A percentile compares a stretch with the other conserved stretches of the same genome.
These are phyloP conservation scores for Oxycera nigricornis DNA, from an alignment of 2,888 invertebrate species.

Conservation along the genomic window DNA sequence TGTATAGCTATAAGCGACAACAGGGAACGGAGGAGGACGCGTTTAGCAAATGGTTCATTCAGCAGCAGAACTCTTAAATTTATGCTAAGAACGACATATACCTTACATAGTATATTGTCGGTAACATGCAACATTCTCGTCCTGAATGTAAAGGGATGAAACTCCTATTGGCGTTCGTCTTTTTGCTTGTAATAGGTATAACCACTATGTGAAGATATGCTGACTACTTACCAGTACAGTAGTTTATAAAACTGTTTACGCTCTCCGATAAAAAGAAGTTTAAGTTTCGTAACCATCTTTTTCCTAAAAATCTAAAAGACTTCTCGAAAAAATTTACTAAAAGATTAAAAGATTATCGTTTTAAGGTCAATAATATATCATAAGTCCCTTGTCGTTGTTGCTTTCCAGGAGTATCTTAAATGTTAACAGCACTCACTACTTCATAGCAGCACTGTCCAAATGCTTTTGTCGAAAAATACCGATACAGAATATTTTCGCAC, in stretches of 20 bases:
- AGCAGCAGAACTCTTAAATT: conserved; percentile 42
- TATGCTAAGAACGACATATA: conserved; percentile 42
- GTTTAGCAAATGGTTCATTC: conserved; percentile 25
- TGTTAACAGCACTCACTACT: too few relatives aligned
- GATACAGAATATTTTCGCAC: background rate
- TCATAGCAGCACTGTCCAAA: background rate
- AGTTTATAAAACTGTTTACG: too few relatives aligned
- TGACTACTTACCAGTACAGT: background rate
- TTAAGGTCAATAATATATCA: too few relatives aligned
- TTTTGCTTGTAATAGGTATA: background rate
- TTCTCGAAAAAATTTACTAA: too few relatives aligned
- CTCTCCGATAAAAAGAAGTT: too few relatives aligned
- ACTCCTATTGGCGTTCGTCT: background rate
- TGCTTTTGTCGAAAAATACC: background rate
- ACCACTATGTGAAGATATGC: background rate
- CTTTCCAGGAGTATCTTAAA: too few relatives aligned
- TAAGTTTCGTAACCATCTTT: too few relatives aligned
- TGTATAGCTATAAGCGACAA: conserved; percentile 1
- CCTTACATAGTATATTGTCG: conserved; percentile 6
- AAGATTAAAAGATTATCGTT: too few relatives aligned
- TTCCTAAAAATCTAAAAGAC: too few relatives aligned
- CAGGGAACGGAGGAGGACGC: conserved; percentile 8
- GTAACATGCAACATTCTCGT: conserved; percentile 26
- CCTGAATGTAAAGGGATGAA: conserved; percentile 26
- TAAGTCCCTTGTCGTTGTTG: too few relatives aligned